phyloP scores from a whole-genome alignment of 2,888 invertebrate species.

The Cephus nigrinus region DNA sequence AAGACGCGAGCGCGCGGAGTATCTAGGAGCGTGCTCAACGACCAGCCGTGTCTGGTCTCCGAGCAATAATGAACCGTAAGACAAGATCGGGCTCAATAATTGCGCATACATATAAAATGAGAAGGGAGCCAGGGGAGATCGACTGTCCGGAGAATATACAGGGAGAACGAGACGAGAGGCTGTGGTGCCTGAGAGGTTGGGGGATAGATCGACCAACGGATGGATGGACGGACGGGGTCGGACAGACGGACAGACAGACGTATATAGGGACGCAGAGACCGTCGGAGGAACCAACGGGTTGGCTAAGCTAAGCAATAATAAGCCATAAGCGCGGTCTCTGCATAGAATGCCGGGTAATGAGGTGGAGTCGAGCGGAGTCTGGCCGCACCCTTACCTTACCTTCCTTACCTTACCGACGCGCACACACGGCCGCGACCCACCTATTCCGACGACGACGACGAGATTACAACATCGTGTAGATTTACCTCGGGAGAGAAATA shows the following conservation, averaged over 20 bases:
- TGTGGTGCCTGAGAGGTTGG: neutral
- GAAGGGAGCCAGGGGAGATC: conserved; percentile 7
- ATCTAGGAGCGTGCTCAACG: neutral
- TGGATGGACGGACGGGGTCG: neutral
- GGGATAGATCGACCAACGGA: neutral
- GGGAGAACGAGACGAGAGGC: neutral
- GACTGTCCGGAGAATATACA: neutral
- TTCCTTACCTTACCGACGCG: conserved; percentile 38
- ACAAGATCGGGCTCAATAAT: conserved; percentile 54
- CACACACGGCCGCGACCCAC: conserved; percentile 50
- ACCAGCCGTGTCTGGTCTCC: conserved; percentile 23
- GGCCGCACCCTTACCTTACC: conserved; percentile 63
- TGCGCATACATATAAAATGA: conserved; percentile 51
- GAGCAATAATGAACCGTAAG: conserved; percentile 43
- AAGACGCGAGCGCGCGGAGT: neutral
- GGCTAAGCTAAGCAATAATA: conserved; percentile 62
- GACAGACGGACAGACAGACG: conserved; percentile 8
- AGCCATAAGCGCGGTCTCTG: conserved; percentile 64
- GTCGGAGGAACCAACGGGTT: conserved; percentile 31
- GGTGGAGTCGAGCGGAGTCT: conserved; percentile 63
- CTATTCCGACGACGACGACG: conserved; percentile 39
- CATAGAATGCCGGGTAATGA: conserved; percentile 67
- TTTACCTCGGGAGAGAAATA: conserved; percentile 32
- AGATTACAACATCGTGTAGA: conserved; percentile 45
- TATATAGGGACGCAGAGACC: neutral